Conservation (phyloP, 2,797 vertebrate species). For the Hoplostethus atlanticus region DNA sequence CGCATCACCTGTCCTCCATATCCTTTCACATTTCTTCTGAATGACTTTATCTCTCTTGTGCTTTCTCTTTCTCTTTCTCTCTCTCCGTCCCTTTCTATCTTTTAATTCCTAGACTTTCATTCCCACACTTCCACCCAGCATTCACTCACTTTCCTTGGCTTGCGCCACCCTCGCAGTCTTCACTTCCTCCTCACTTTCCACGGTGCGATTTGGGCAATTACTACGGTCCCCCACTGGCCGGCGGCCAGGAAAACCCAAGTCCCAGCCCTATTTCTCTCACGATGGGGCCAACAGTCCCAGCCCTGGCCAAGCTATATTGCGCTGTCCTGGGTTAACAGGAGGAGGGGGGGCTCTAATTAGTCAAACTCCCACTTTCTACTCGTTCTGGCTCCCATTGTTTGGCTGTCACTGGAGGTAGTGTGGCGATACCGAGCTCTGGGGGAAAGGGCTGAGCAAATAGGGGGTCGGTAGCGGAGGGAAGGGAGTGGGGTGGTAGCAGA, state of each 20-base stretch:
- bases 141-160: slow-evolving; percentile 65
- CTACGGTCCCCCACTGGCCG: slow-evolving; percentile 70
- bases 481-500: slow-evolving; percentile 38
- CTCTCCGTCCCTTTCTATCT: slow-evolving; percentile 6
- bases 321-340: slow-evolving; percentile 59
- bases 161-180: slow-evolving; percentile 49
- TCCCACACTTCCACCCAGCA: slow-evolving; percentile 49
- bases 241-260: slow-evolving; percentile 64
- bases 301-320: slow-evolving; percentile 45
- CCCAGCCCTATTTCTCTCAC: slow-evolving; percentile 65
- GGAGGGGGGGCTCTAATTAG: slow-evolving; percentile 73
- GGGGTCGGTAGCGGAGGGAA: slow-evolving; percentile 25
- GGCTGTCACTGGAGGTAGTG: slow-evolving; percentile 65
- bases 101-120: slow-evolving; percentile 42
- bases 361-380: slow-evolving; percentile 61
- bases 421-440: slow-evolving; percentile 49
- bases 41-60: slow-evolving; percentile 24
- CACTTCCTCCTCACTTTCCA: slow-evolving; percentile 61
- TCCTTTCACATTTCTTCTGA: slow-evolving; percentile 12
- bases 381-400: slow-evolving; percentile 74
- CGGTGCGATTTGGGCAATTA: slow-evolving; percentile 80
- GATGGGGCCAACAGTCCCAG: slow-evolving; percentile 40
- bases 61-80: slow-evolving; percentile 1
- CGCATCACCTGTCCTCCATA: slow-evolving; percentile 29
- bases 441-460: slow-evolving; percentile 43